Base-by-base conservation (phyloP, 2,797 vertebrate species). In the Cercopithecus neglectus region DNA sequence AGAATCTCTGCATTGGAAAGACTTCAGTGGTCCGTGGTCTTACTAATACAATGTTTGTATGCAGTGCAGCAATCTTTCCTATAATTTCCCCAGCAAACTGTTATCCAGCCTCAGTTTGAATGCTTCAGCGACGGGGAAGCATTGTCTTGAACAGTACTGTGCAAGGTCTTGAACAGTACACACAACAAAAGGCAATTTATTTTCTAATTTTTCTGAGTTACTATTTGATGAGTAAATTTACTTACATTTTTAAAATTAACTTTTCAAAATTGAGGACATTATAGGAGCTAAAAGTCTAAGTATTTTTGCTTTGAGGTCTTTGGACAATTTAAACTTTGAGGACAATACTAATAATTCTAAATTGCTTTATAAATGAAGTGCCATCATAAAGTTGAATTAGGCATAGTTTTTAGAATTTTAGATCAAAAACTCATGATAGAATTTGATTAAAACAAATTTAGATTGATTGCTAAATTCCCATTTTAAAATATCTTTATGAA, bases 351-450 rank as follows among this genome's bases (percentile, higher is more conserved):
- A 17, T 67, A 95, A 87, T 94, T 89, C 30, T 36, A 85, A 88
- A 82, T 92, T 89, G 39, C 70, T 96, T 94, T 88, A 67, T 61
- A 95, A 76, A 53, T 95, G 55, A 95, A 22, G 16, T 93, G 11
- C 59, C 72, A 30, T 91, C 61, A 76, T 50, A 88, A 53, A 57
- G 12, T 95, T 55, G 55, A 95, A 21, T 89, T 50, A 79, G 9
- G 5, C 87, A 8, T 94, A 81, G 33, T 88, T 96, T 85, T 93
- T 72, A 91, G 79, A 30, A 67, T 96, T 94, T 95, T 80, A 91
- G 59, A 92, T 88, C n/a, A 94, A 94, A 96, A 90, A 44, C 8
- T 95, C 55, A 44, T 72, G 22, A 46, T 53, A 80, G 75, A 75
- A 74, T 94, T 36, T 94, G 44, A 67, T 78, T 86, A 41, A 85